A percentile compares a stretch with the other conserved stretches of the same genome.
Conservation (phyloP, 2,113 vertebrate species). For the Sisor rabdophorus region DNA sequence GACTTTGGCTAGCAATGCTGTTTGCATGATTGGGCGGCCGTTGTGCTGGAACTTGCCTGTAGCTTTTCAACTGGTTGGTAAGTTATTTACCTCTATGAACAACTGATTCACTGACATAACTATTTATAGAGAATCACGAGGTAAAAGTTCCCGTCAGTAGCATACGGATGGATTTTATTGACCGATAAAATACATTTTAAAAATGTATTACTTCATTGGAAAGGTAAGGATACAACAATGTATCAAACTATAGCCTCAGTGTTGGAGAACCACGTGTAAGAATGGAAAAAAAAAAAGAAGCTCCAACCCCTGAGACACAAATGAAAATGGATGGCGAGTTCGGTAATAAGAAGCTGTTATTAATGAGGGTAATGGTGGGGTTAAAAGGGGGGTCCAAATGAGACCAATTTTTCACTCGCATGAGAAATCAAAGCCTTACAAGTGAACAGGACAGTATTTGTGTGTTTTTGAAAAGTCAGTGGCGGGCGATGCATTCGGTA, state of each 20-base stretch:
- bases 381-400: constrained; percentile 51
- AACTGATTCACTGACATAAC: no score
- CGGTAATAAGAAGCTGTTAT: constrained; percentile 62
- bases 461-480: no score
- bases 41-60: not conserved
- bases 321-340: constrained; percentile 54
- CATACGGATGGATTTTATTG: no score
- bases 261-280: constrained; percentile 12
- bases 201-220: no score
- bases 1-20: not conserved
- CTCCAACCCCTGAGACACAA: constrained; percentile 52
- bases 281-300: constrained; percentile 39
- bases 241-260: constrained; percentile 19
- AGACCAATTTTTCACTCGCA: constrained; percentile 44
- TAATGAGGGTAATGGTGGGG: constrained; percentile 57
- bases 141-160: no score
- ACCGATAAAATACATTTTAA: no score
- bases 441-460: constrained; percentile 27
- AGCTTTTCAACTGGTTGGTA: not conserved
- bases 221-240: not conserved
- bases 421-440: constrained; percentile 49
- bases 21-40: not conserved
- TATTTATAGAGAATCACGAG: no score
- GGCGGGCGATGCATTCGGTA: no score
- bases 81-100: no score